Base-by-base conservation (phyloP, 2,797 vertebrate species). In the Botia kubotai region DNA sequence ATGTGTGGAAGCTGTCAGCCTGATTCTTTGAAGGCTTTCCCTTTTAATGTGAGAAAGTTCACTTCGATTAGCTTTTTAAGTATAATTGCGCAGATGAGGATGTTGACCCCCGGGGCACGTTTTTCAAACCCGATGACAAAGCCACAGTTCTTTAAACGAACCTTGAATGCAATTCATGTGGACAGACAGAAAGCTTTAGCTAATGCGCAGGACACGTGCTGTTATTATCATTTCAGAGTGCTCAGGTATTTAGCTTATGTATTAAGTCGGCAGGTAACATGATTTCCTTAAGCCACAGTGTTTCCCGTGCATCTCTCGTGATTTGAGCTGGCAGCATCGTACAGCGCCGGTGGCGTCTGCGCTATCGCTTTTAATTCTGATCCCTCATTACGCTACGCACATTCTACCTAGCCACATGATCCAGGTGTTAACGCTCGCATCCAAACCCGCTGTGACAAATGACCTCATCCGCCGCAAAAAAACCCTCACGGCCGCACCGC, bases 361-460 rank as follows among this genome's bases (percentile, higher is more conserved):
- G 57, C 68, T 81, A 77, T 75, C 76, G n/a, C 66, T 75, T 82
- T 83, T 80, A 79, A 80, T 75, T 84, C 58, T 74, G 53, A 77
- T 50, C 82, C 86, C 74, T 86, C 78, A 89, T 88, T 88, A 83
- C 74, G 74, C 81, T 48, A 87, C 79, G 72, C 72, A 67, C 53
- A 77, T 71, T 65, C 63, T 23, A 33, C 72, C 65, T 60, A 79
- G 67, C 62, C 46, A 76, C 63, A 86, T 60, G 39, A 85, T 80
- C 76, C 82, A 81, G 75, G 79, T 82, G 81, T 80, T 80, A 79
- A 69, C 36, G 11, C 67, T 36, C 23, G 50, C 23, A 62, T 46
- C 72, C 60, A 79, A 82, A 81, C 76, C 13, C n/a, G 52, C 70
- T 63, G 77, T 78, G 80, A 86, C 74, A 75, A 82, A 79, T 74